Evolutionary conservation across 2,113 vertebrate genomes (phyloP).

Genomic region (human): DNA sequence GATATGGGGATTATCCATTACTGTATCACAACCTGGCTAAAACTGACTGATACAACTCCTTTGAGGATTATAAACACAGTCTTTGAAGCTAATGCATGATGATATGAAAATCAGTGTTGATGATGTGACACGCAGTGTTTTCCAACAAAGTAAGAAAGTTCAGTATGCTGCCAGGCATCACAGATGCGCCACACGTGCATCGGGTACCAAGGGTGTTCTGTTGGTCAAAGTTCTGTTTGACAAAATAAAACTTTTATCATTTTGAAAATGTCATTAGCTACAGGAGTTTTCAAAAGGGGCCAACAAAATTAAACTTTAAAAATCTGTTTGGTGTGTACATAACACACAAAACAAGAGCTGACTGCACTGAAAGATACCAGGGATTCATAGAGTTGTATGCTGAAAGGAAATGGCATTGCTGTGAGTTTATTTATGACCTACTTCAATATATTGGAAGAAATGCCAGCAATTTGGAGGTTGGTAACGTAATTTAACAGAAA

Average conservation of each 20-base stretch:
- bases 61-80: neutral
- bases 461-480: slow-evolving; percentile 19
- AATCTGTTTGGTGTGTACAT: neutral
- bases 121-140: neutral
- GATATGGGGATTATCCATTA: neutral
- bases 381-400: neutral
- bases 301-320: neutral
- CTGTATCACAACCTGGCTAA: neutral
- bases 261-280: slow-evolving; percentile 19
- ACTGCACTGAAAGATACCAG: neutral
- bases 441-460: slow-evolving; percentile 36
- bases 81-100: neutral
- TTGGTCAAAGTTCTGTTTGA: neutral
- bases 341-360: neutral
- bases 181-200: neutral
- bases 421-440: slow-evolving; percentile 32
- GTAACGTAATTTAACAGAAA: slow-evolving; percentile 18
- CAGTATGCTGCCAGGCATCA: neutral
- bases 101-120: neutral
- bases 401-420: slow-evolving; percentile 10
- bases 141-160: neutral
- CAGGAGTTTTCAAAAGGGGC: neutral
- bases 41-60: neutral
- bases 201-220: neutral
- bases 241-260: neutral